These are phyloP conservation scores for Lasioglossum leucozonium DNA, from an alignment of 2,888 invertebrate species.

Conservation along the genomic window DNA sequence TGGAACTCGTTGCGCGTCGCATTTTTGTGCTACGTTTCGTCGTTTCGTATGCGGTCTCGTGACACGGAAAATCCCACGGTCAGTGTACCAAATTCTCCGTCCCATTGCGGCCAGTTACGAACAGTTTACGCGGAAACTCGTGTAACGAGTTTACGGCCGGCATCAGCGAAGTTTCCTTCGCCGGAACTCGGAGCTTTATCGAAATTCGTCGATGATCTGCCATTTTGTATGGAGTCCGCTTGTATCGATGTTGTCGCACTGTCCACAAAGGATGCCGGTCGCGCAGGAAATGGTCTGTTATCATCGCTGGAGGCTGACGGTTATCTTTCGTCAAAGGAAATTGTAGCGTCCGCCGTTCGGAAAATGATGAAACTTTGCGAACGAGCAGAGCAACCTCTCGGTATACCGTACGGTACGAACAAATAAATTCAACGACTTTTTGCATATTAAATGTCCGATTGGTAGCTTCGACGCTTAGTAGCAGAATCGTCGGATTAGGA, in stretches of 20 bases:
- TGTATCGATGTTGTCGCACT: not conserved
- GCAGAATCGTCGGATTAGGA: no score
- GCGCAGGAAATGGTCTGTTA: not conserved
- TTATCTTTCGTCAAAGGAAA: not conserved
- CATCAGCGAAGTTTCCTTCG: not conserved
- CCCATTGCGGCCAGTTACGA: not conserved
- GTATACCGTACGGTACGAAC: not conserved
- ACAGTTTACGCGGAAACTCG: not conserved
- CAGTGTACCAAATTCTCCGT: not conserved
- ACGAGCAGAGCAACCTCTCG: not conserved
- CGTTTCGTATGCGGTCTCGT: not conserved
- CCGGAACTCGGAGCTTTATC: not conserved
- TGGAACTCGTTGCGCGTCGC: not conserved
- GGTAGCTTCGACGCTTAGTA: no score
- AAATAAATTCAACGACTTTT: not conserved
- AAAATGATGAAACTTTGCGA: not conserved
- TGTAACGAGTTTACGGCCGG: not conserved
- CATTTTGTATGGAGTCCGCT: not conserved
- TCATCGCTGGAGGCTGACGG: not conserved
- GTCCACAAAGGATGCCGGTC: not conserved
- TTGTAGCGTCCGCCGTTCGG: not conserved
- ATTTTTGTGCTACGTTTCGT: not conserved
- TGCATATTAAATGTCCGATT: no score
- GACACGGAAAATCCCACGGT: not conserved
- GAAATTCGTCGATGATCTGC: not conserved